These are phyloP conservation scores for Ceratina australensis DNA, from an alignment of 1,140 invertebrate genomes.

Conservation along the genomic window DNA sequence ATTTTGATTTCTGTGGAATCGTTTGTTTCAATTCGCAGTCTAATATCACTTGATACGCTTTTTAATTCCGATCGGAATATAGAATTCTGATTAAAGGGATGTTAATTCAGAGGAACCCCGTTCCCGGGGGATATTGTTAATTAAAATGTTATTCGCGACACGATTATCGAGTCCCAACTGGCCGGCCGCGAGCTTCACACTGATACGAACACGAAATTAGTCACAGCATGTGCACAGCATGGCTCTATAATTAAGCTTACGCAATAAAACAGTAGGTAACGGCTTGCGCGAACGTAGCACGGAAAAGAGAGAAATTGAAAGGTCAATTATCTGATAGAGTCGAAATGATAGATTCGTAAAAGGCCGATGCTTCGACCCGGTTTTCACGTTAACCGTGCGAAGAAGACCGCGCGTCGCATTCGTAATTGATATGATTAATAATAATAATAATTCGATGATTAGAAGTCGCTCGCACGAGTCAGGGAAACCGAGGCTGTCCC, in stretches of 20 bases:
- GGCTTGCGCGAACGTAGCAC: constrained; percentile 43
- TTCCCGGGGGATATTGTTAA: too few relatives aligned
- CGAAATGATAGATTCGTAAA: not conserved
- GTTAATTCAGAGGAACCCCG: too few relatives aligned
- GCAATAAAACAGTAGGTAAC: constrained; percentile 53
- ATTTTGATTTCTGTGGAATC: too few relatives aligned
- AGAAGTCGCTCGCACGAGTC: constrained; percentile 5
- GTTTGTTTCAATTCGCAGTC: too few relatives aligned
- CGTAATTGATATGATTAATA: too few relatives aligned
- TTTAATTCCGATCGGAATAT: too few relatives aligned
- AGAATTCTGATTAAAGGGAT: too few relatives aligned
- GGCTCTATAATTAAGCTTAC: constrained; percentile 64
- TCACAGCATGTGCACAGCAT: constrained; percentile 75
- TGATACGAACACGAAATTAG: constrained; percentile 36
- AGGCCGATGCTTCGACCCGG: not conserved
- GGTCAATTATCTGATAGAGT: too few relatives aligned
- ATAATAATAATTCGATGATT: too few relatives aligned
- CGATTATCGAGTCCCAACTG: constrained; percentile 19
- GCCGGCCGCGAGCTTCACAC: constrained; percentile 22
- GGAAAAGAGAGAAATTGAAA: not conserved
- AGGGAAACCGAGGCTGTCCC: not conserved
- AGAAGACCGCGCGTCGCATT: not conserved
- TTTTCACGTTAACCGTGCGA: not conserved
- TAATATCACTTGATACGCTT: too few relatives aligned
- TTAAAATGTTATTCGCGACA: too few relatives aligned